Conservation (phyloP, 2,113 vertebrate genomes). For the Silurus meridionalis region DNA sequence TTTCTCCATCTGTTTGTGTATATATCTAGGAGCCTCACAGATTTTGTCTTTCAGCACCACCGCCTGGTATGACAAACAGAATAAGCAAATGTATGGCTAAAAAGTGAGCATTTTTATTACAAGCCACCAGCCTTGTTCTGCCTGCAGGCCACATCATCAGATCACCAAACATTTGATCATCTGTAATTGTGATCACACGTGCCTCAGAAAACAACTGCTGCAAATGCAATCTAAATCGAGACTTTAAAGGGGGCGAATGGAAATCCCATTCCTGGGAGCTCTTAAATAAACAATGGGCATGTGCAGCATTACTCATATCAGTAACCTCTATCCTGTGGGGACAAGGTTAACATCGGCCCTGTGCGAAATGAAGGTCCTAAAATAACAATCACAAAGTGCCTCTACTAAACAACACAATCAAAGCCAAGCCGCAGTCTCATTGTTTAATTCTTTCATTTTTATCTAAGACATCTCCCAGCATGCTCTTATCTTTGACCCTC, state of each 20-base stretch:
- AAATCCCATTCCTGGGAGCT: conserved; percentile 66
- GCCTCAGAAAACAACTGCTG: conserved; percentile 59
- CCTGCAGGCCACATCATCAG: conserved; percentile 33
- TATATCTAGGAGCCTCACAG: conserved; percentile 8
- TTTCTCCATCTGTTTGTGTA: conserved; percentile 42
- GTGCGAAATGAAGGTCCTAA: conserved; percentile 70
- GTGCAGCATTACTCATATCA: conserved; percentile 66
- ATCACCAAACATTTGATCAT: conserved; percentile 60
- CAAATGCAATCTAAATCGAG: conserved; percentile 60
- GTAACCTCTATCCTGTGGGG: conserved; percentile 64
- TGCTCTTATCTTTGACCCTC: conserved; percentile 97
- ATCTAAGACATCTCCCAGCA: conserved; percentile 81
- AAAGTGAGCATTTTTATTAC: conserved; percentile 1
- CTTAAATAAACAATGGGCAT: conserved; percentile 75
- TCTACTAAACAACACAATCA: conserved; percentile 81
- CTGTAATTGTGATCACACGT: conserved; percentile 71
- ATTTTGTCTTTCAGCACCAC: conserved; percentile 28
- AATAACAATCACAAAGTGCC: conserved; percentile 79
- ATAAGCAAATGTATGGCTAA: not conserved
- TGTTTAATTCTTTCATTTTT: conserved; percentile 85
- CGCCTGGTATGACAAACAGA: conserved; percentile 24
- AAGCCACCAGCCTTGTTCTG: not conserved
- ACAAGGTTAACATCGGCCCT: conserved; percentile 72
- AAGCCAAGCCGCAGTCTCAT: conserved; percentile 73
- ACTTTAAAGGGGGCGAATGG: conserved; percentile 62